Evolutionary conservation across 30 jellyfish, hydroid and myxozoan genomes (phyloP), one percentile per base, ranked within the genome.

Genomic region (Clytia hemisphaerica): DNA sequence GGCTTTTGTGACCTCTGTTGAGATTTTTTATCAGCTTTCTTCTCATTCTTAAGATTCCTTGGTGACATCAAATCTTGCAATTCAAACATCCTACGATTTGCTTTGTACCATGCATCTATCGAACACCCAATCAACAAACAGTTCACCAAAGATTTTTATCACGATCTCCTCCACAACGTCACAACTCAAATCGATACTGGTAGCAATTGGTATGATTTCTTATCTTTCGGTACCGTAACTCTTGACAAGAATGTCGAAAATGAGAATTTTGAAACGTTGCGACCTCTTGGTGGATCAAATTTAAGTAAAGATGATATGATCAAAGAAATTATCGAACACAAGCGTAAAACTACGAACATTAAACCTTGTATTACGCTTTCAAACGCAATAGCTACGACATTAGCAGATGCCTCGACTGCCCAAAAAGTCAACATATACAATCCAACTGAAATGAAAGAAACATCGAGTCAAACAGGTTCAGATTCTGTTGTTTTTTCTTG

Each of bases 371-470:
- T 89, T 4, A 80, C 45, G 33, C 79, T 89, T 15, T 80, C 98
- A 32, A 82, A 92, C 61, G 98, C 94, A 37, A 85, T 87, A n/a
- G 94, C 95, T 4, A 86, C 98, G n/a, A 89, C 95, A 2, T 84
- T 89, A 2, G 93, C 98, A 0, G 98, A 95, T 0, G 95, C 98
- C 75, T 75, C 98, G 22, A 68, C 92, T 6, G 93, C 85, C 26
- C 73, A 42, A 4, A 57, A 57, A 31, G 36, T 6, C 36, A 7
- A 21, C 27, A 28, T 3, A 21, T 10, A 24, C 71, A 12, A 42
- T 9, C 53, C 15, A 42, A 42, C 53, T 12, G 53, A n/a, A 9
- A 9, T 12, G 12, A 9, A 42, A 42, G 15, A 42, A n/a, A n/a
- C n/a, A n/a, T n/a, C n/a, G n/a, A n/a, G n/a, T 2, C 45, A 58